These are phyloP conservation scores for Varroa destructor DNA, from an alignment of 1,140 invertebrate genomes.

Conservation along the genomic window DNA sequence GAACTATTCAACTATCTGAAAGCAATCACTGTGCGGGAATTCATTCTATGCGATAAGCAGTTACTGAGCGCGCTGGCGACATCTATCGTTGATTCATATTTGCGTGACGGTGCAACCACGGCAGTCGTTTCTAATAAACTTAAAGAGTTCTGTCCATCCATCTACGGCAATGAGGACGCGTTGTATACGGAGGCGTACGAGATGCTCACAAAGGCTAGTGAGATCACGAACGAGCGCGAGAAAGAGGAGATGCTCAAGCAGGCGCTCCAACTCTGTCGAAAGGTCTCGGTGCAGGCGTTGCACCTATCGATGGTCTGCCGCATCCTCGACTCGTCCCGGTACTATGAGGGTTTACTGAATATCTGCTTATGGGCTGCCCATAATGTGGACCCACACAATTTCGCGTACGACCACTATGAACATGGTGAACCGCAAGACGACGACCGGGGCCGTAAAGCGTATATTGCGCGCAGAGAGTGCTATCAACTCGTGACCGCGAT, in stretches of 20 bases:
- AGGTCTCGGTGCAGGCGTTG: conserved; percentile 58
- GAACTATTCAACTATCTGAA: conserved; percentile 52
- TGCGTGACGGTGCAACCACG: conserved; percentile 84
- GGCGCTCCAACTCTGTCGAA: conserved; percentile 68
- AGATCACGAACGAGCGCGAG: conserved; percentile 49
- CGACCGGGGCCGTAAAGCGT: conserved; percentile 38
- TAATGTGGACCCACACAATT: conserved; percentile 71
- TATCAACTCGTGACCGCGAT: neutral
- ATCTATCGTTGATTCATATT: conserved; percentile 52
- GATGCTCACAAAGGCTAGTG: conserved; percentile 62
- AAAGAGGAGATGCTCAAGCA: conserved; percentile 58
- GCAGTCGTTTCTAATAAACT: conserved; percentile 74
- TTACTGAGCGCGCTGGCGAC: conserved; percentile 45
- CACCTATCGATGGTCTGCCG: conserved; percentile 62
- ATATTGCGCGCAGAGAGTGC: neutral
- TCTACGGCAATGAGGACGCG: conserved; percentile 89
- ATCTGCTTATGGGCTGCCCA: conserved; percentile 66
- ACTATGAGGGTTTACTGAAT: conserved; percentile 72
- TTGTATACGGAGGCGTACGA: conserved; percentile 85
- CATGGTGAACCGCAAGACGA: conserved; percentile 66
- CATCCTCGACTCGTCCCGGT: conserved; percentile 47
- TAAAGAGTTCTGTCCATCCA: conserved; percentile 76
- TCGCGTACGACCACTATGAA: conserved; percentile 74
- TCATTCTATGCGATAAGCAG: conserved; percentile 68
- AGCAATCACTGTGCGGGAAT: conserved; percentile 57